Conservation (phyloP, 2,888 invertebrate species). For the Nomada goodeniana region DNA sequence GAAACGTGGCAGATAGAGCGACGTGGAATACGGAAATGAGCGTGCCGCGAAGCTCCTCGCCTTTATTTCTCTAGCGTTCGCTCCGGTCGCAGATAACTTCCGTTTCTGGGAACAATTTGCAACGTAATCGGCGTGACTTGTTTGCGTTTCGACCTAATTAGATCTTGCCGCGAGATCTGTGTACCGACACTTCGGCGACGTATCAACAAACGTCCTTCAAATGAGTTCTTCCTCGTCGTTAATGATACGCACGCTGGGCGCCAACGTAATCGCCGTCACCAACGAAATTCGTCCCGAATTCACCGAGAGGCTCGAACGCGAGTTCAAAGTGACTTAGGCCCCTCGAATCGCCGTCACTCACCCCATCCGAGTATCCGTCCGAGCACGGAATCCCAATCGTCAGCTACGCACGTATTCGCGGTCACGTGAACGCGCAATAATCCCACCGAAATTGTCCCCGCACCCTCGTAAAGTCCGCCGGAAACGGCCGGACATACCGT, state of each 20-base stretch:
- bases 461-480: conserved; percentile 7
- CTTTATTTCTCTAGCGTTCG: too few relatives aligned
- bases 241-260: too few relatives aligned
- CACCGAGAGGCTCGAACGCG: too few relatives aligned
- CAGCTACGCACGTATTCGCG: conserved; percentile 41
- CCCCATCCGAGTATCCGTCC: conserved; percentile 16
- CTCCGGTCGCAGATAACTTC: not conserved
- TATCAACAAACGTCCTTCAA: too few relatives aligned
- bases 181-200: too few relatives aligned
- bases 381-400: conserved; percentile 42
- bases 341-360: conserved; percentile 12
- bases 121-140: not conserved
- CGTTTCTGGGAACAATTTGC: not conserved
- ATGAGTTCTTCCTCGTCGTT: too few relatives aligned
- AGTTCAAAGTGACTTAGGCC: conserved; percentile 24
- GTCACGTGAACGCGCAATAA: conserved; percentile 46
- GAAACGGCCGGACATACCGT: conserved; percentile 6
- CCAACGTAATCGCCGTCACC: too few relatives aligned
- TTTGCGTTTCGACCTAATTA: too few relatives aligned
- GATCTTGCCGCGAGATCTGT: too few relatives aligned
- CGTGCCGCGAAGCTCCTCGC: too few relatives aligned
- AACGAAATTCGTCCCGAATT: not conserved
- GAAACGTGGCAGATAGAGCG: too few relatives aligned
- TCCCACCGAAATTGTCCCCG: conserved; percentile 1
- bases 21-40: too few relatives aligned